Evolutionary conservation across 2,113 vertebrate genomes (phyloP).

Genomic region (Callocephalon fimbriatum): DNA sequence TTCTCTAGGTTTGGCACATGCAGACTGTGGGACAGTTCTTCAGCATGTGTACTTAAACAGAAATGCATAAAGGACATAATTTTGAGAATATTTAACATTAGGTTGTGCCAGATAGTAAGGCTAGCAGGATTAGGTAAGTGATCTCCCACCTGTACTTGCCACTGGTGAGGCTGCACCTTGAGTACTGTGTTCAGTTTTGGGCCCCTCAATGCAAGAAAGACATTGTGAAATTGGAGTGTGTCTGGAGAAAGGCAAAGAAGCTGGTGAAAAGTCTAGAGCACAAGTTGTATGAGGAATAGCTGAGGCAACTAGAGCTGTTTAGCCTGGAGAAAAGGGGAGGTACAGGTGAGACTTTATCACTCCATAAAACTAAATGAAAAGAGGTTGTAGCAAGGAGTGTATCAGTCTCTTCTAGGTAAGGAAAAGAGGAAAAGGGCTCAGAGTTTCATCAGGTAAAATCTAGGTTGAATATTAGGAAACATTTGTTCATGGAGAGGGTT

Average conservation of each 20-base stretch:
- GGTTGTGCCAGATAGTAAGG: background rate
- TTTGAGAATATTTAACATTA: background rate
- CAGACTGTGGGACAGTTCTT: background rate
- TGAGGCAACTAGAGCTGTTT: background rate
- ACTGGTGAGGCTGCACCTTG: fast-evolving
- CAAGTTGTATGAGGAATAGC: background rate
- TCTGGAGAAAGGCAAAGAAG: background rate
- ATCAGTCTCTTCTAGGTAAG: background rate
- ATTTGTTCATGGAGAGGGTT: fast-evolving
- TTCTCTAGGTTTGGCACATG: fast-evolving
- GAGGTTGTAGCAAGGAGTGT: fast-evolving
- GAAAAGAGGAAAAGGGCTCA: background rate
- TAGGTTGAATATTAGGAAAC: background rate
- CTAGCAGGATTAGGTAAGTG: background rate
- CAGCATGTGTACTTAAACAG: background rate
- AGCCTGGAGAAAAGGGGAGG: background rate
- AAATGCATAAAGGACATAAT: background rate
- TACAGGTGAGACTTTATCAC: fast-evolving
- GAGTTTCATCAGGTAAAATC: background rate
- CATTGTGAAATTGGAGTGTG: fast-evolving
- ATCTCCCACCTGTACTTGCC: fast-evolving
- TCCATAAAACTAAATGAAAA: background rate
- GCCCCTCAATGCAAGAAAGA: background rate
- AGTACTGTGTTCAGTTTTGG: background rate
- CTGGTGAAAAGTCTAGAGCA: background rate